phyloP scores from a whole-genome alignment of 1,140 invertebrate genomes.

The Drosophila teissieri region DNA sequence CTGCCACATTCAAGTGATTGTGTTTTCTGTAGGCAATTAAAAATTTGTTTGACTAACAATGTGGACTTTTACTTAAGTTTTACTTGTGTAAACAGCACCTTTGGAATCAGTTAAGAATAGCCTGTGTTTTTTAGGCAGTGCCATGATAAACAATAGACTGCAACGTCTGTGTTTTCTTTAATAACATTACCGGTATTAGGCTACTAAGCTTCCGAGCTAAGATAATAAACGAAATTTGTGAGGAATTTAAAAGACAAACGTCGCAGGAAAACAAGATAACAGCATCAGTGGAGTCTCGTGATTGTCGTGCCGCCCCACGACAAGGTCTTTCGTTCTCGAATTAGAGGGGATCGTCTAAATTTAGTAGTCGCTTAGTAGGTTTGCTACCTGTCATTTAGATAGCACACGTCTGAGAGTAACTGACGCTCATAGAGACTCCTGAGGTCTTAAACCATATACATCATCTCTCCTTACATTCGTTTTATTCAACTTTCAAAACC shows the following conservation, averaged over 20 bases:
- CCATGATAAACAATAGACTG: slow-evolving; percentile 52
- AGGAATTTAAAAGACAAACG: slow-evolving; percentile 38
- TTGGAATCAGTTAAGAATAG: slow-evolving; percentile 29
- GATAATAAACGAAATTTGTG: slow-evolving; percentile 52
- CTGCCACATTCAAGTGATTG: slow-evolving; percentile 43
- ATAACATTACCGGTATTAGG: slow-evolving; percentile 28
- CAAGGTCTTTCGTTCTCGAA: slow-evolving; percentile 28
- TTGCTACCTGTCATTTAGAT: slow-evolving; percentile 38
- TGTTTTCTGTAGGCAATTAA: slow-evolving; percentile 53
- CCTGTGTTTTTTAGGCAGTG: slow-evolving; percentile 18
- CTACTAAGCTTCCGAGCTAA: slow-evolving; percentile 39
- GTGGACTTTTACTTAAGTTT: neutral
- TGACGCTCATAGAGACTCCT: no score
- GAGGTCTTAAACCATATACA: slow-evolving; percentile 3
- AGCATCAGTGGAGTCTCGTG: slow-evolving; percentile 57
- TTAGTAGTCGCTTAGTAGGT: slow-evolving; percentile 65
- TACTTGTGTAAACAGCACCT: slow-evolving; percentile 7
- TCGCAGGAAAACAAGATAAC: slow-evolving; percentile 47
- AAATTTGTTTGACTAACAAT: slow-evolving; percentile 63
- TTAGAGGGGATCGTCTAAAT: slow-evolving; percentile 58
- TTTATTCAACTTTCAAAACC: no score
- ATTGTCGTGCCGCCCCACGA: slow-evolving; percentile 59
- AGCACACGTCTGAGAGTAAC: slow-evolving; percentile 12
- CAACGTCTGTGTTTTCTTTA: slow-evolving; percentile 27
- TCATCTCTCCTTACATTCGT: neutral